These are phyloP conservation scores for Iselma pallidipennis DNA, from an alignment of 2,888 invertebrate species.

Conservation along the genomic window DNA sequence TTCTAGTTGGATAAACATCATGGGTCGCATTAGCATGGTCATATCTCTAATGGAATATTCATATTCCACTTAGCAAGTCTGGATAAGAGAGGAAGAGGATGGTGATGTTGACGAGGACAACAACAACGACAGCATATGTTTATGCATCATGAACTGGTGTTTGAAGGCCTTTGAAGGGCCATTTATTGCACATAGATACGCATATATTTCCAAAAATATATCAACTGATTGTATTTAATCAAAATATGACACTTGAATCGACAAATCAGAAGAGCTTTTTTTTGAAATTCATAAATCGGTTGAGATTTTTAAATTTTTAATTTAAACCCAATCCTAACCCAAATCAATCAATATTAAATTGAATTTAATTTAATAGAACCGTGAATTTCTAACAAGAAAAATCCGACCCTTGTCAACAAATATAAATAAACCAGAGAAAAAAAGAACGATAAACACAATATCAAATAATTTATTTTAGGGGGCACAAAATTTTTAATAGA, in stretches of 20 bases:
- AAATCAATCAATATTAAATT: background rate
- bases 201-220: background rate
- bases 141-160: conserved; percentile 21
- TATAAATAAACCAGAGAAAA: no score
- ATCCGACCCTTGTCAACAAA: background rate
- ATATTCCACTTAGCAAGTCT: conserved; percentile 23
- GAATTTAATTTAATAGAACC: background rate
- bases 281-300: background rate
- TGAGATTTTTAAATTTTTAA: no score
- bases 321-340: background rate
- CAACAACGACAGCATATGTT: conserved; percentile 13
- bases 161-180: conserved; percentile 18
- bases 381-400: background rate
- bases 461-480: no score
- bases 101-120: background rate
- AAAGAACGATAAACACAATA: no score
- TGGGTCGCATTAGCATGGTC: conserved; percentile 20
- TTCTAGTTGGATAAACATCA: conserved; percentile 15
- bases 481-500: background rate
- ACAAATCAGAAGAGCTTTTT: no score
- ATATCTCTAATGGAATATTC: conserved; percentile 25
- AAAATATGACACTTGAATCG: background rate
- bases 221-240: background rate
- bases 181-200: conserved; percentile 26
- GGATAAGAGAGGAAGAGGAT: background rate